Conservation (phyloP, 2,113 vertebrate genomes). For the Eulemur macaco region DNA sequence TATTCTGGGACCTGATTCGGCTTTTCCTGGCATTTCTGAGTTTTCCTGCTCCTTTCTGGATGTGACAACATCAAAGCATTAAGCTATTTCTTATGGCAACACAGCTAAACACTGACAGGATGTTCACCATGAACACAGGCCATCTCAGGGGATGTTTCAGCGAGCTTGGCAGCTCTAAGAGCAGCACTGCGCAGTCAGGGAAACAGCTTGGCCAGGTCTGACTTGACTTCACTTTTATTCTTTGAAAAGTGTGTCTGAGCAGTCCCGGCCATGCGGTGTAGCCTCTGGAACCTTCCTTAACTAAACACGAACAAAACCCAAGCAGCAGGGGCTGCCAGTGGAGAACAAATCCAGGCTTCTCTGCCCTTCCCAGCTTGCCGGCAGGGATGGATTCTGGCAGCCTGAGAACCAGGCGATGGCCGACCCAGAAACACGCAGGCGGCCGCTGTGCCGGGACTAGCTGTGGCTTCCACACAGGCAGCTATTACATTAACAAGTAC, state of each 20-base stretch:
- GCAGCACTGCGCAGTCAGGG: neutral
- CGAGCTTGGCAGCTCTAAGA: neutral
- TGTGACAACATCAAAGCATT: constrained; percentile 68
- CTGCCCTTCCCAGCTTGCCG: accelerated
- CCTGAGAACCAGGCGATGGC: neutral
- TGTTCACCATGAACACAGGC: constrained; percentile 44
- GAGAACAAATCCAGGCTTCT: neutral
- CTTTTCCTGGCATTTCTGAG: constrained; percentile 58
- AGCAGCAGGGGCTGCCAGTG: accelerated
- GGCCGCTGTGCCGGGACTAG: neutral
- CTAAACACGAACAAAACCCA: neutral
- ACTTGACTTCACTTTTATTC: neutral
- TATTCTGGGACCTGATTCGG: constrained; percentile 31
- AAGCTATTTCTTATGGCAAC: constrained; percentile 70
- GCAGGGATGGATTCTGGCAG: neutral
- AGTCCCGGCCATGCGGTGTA: neutral
- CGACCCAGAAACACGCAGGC: neutral
- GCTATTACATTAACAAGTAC: neutral
- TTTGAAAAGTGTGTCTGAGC: neutral
- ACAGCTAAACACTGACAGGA: constrained; percentile 58
- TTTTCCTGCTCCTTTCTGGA: constrained; percentile 59
- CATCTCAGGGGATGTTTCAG: constrained; percentile 38
- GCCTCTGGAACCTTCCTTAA: neutral
- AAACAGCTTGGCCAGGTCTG: neutral
- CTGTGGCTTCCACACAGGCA: neutral